Evolutionary conservation across 2,113 vertebrate genomes (phyloP), one percentile per base, ranked within the genome.

Genomic region (Pluvianellus socialis): DNA sequence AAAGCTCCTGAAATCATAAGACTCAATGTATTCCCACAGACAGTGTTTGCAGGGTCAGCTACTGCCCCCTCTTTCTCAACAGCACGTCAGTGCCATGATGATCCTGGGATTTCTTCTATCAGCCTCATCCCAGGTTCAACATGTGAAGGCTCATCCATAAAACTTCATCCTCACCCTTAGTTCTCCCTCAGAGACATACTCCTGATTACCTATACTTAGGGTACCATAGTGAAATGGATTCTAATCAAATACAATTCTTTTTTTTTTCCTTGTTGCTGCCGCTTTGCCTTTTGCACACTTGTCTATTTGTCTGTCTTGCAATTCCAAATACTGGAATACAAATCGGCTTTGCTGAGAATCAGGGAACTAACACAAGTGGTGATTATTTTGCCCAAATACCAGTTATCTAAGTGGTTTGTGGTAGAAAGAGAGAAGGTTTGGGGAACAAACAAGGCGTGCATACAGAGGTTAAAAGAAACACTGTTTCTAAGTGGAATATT

Each of bases 41-140:
- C 19, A 12, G 12, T 1, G 12, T 30, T n/a, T 20, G 14, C 22
- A 73, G 42, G 10, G 56, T 38, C 65, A 44, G 53, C 9, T 28
- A 7, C 44, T 35, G 65, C 21, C 27, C 38, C 33, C 20, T 67
- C 62, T 6, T 55, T 38, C 38, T 52, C 71, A 67, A 14, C 14
- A 35, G 11, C 3, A 24, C 1, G 8, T 10, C n/a, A 21, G 38
- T 23, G 42, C 52, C 45, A 61, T 0, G 1, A n/a, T 8, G 4
- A 81, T 10, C 30, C 22, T 18, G 8, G 4, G 4, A 18, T 66
- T 58, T 66, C 38, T 62, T 68, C 32, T 35, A 88, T 23, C 12
- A 61, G 44, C 28, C 20, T 33, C 27, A 49, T 15, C 26, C 32
- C 26, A 22, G 9, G 30, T n/a, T 81, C 71, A 81, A 23, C 5